A percentile compares a stretch with the other conserved stretches of the same genome.
Evolutionary conservation across 2,888 invertebrate species (phyloP).

Genomic region (Xylota sylvarum): DNA sequence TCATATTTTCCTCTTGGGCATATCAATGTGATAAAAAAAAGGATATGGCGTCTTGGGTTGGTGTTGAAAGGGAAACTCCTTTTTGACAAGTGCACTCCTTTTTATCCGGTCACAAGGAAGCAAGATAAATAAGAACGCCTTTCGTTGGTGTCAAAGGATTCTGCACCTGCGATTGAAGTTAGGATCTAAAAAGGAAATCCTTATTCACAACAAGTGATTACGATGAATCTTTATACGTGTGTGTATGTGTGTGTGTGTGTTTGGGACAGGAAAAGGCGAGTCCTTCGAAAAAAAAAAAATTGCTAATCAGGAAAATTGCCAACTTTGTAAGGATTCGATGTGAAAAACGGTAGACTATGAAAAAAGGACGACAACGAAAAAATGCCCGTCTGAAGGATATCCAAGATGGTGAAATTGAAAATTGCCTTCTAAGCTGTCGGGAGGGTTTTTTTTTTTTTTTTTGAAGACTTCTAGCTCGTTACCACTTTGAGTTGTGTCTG

Average conservation of each 20-base stretch:
- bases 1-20: constrained; percentile 43
- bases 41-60: constrained; percentile 2
- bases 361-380: constrained; percentile 32
- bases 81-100: constrained; percentile 39
- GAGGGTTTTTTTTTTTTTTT: constrained; percentile 16
- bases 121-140: constrained; percentile 28
- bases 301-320: constrained; percentile 73
- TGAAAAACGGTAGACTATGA: constrained; percentile 38
- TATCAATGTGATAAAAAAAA: constrained; percentile 19
- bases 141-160: constrained; percentile 49
- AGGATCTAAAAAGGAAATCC: constrained; percentile 51
- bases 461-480: constrained; percentile 30
- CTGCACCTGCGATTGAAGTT: constrained; percentile 64
- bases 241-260: neutral
- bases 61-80: constrained; percentile 15
- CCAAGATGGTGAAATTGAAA: constrained; percentile 60
- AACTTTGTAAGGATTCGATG: constrained; percentile 63
- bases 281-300: constrained; percentile 29
- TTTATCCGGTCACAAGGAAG: constrained; percentile 50
- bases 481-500: constrained; percentile 54
- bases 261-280: constrained; percentile 42
- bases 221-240: neutral
- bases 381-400: constrained; percentile 12
- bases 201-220: constrained; percentile 47
- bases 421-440: constrained; percentile 41